phyloP scores from a whole-genome alignment of 1,140 invertebrate genomes.

The Liolophura sinensis region DNA sequence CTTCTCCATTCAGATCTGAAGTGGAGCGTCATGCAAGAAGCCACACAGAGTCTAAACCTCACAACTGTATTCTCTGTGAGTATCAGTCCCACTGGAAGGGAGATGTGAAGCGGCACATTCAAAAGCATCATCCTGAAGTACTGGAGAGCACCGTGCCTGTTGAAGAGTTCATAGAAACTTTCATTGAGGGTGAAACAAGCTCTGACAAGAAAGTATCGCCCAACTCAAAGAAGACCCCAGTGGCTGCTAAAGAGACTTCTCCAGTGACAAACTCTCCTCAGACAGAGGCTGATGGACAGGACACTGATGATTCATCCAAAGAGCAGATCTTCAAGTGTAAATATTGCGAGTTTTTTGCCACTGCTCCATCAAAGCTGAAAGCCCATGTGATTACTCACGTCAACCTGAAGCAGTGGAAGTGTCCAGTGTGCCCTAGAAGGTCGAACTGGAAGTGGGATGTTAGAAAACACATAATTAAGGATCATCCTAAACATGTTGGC shows the following conservation, averaged over 20 bases:
- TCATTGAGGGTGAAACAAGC: too few relatives aligned
- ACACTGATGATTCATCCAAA: conserved; percentile 6
- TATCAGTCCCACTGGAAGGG: conserved; percentile 60
- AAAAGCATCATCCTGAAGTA: conserved; percentile 53
- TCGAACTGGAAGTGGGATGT: conserved; percentile 59
- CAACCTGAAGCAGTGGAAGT: conserved; percentile 55
- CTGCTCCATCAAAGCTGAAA: conserved; percentile 48
- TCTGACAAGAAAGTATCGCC: too few relatives aligned
- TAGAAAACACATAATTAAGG: conserved; percentile 53
- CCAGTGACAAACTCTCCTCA: neutral
- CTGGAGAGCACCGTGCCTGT: conserved; percentile 10
- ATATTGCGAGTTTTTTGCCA: conserved; percentile 46
- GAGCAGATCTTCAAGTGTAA: conserved; percentile 37
- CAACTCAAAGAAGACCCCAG: too few relatives aligned
- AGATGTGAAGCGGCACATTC: conserved; percentile 59
- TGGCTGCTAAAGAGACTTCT: too few relatives aligned
- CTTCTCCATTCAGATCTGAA: conserved; percentile 45
- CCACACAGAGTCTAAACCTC: conserved; percentile 52
- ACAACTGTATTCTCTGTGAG: conserved; percentile 49
- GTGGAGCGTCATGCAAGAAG: conserved; percentile 44
- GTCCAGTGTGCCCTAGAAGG: conserved; percentile 50
- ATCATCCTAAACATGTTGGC: conserved; percentile 35
- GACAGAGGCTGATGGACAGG: conserved; percentile 7
- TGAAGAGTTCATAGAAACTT: too few relatives aligned
- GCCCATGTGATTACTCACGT: conserved; percentile 51